Evolutionary conservation across 2,797 vertebrate genomes (phyloP), one percentile per base, ranked within the genome.

Genomic region (Dromococcyx pavoninus): DNA sequence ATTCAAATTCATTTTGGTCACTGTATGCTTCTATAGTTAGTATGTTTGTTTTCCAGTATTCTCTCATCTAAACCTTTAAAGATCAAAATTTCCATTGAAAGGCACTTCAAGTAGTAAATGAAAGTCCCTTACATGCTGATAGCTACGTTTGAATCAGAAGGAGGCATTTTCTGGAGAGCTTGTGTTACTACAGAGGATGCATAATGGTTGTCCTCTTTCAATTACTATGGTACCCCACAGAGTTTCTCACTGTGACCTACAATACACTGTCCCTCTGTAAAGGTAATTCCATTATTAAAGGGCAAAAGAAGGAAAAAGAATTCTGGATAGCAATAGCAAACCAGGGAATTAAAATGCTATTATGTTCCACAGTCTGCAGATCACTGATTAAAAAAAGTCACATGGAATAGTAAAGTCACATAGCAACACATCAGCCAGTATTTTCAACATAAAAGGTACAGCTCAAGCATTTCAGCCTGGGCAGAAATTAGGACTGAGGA

Each of bases 171-270:
- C 37, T 64, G 30, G 33, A 85, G 5, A 91, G 50, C 57, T 85
- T 11, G 57, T 37, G 22, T 62, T 82, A 71, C 56, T 53, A 41
- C 14, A 67, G 23, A 62, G 56, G 85, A 87, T 11, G 85, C 28
- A n/a, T 64, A 89, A 67, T n/a, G 44, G 71, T 9, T 88, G 64
- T 15, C 39, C 64, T 91, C 57, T 73, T 90, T 76, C 84, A 93
- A 73, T 73, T 82, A 92, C 89, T 54, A 11, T 9, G 33, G 67
- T 61, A 60, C 57, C 74, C 71, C 69, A 85, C 60, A 46, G 74
- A 78, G 64, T 43, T 87, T 75, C 84, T 73, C 79, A 71, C n/a
- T 79, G 64, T 50, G 61, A 37, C 57, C 32, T 83, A 50, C 27
- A 74, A 77, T 65, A 91, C 69, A 77, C 39, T 44, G 17, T 46